Evolutionary conservation across 1,140 invertebrate genomes (phyloP).

Genomic region (Pseudomyrmex flavicornis): DNA sequence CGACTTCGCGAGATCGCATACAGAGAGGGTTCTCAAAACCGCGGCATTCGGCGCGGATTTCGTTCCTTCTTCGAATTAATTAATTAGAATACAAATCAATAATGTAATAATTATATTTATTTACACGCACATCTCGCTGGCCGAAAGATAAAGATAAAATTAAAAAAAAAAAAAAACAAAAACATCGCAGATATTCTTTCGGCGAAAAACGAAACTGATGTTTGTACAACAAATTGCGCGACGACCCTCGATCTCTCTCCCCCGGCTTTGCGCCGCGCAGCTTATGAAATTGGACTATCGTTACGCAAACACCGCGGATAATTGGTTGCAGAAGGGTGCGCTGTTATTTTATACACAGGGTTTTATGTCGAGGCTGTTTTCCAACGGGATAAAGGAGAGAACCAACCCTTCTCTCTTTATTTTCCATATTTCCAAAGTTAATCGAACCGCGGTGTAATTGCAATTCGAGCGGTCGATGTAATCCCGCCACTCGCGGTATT

Average conservation of each 20-base stretch:
- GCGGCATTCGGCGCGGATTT: background rate
- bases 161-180: background rate
- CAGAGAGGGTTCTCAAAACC: background rate
- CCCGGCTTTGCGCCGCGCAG: no score
- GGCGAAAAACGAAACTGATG: background rate
- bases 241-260: background rate
- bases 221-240: conserved; percentile 14
- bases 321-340: background rate
- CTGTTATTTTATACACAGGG: conserved; percentile 1
- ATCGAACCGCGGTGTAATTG: no score
- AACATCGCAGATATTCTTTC: background rate
- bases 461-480: conserved; percentile 9
- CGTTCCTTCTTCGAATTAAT: background rate
- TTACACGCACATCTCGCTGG: no score
- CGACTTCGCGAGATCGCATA: background rate
- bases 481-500: background rate
- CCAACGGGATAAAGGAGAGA: background rate
- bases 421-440: background rate
- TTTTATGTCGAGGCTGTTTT: background rate
- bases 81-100: no score
- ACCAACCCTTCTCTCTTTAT: background rate
- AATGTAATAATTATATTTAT: no score
- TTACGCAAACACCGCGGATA: conserved; percentile 16
- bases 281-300: conserved; percentile 8
- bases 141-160: no score